phyloP scores from a whole-genome alignment of 2,888 invertebrate species.

The Tipula vernalis region DNA sequence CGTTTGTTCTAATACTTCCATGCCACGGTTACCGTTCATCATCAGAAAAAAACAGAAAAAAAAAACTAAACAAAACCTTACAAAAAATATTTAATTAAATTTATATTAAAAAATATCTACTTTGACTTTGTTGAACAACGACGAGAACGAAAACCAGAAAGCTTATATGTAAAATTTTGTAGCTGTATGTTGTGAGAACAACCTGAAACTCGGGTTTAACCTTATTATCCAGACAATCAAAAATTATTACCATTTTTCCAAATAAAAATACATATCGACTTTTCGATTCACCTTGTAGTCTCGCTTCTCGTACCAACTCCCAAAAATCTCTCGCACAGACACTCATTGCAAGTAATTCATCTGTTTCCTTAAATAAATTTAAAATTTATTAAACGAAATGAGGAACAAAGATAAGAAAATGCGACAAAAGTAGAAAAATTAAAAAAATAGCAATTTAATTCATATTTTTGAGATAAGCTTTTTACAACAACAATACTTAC shows the following conservation, averaged over 20 bases:
- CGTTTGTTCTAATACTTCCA: neutral
- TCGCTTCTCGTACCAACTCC: neutral
- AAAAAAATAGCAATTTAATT: neutral
- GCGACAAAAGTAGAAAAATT: neutral
- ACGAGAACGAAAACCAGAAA: neutral
- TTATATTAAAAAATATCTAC: constrained; percentile 4
- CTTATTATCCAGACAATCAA: neutral
- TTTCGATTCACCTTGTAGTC: neutral
- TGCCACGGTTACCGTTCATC: neutral
- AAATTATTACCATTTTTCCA: neutral
- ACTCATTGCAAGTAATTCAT: neutral
- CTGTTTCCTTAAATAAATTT: neutral
- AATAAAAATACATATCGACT: neutral
- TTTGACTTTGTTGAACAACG: neutral
- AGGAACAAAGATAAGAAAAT: neutral
- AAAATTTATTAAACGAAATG: neutral
- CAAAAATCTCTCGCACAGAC: neutral
- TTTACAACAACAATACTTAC: neutral
- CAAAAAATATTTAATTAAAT: neutral
- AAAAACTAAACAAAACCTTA: neutral
- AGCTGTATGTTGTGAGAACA: neutral
- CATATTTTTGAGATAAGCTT: neutral
- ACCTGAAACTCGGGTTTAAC: neutral
- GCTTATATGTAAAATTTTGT: neutral
- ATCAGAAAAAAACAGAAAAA: neutral